Percentiles rank a stretch among this genome's conserved stretches.
phyloP scores from a whole-genome alignment of 2,113 vertebrate genomes.

The Upupa epops region DNA sequence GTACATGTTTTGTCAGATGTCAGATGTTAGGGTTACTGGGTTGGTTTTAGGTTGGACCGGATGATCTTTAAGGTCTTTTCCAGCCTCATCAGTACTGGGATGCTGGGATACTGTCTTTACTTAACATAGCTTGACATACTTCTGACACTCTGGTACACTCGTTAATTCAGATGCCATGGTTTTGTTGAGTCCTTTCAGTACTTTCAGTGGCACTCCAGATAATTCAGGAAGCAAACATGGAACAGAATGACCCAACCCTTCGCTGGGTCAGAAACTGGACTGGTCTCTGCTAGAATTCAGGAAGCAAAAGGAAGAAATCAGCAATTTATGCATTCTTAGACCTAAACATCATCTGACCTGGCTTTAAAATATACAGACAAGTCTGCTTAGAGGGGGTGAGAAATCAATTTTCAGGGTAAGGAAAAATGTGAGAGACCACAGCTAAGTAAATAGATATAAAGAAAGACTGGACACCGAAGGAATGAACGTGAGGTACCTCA shows the following conservation, averaged over 20 bases:
- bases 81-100: too few species aligned
- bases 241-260: neutral
- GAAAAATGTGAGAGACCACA: conserved; percentile 21
- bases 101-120: too few species aligned
- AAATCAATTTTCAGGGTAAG: conserved; percentile 11
- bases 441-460: conserved; percentile 37
- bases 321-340: neutral
- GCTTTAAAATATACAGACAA: neutral
- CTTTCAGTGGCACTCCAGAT: neutral
- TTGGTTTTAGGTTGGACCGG: too few species aligned
- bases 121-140: neutral
- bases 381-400: neutral
- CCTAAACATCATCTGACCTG: neutral
- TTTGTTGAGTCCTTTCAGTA: neutral
- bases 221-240: neutral
- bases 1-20: neutral
- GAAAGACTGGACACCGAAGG: conserved; percentile 38
- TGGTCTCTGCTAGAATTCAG: neutral
- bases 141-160: neutral
- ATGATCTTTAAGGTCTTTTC: too few species aligned
- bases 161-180: neutral
- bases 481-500: conserved; percentile 66
- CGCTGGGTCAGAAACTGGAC: neutral
- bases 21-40: too few species aligned
- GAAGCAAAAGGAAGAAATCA: neutral